These are phyloP conservation scores for Heliconius hewitsoni DNA, from an alignment of 1,140 invertebrate genomes.

Conservation along the genomic window DNA sequence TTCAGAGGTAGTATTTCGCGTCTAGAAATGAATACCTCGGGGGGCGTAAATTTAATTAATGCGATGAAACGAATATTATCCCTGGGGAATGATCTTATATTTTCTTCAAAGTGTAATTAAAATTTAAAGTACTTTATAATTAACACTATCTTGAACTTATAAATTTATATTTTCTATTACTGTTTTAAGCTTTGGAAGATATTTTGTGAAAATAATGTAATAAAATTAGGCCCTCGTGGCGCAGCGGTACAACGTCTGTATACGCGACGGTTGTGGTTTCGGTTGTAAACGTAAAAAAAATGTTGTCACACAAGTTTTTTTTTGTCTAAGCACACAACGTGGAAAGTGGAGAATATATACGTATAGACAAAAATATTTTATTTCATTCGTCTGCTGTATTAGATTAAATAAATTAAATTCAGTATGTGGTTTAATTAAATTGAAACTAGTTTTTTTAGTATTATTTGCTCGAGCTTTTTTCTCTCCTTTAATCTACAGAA, in stretches of 20 bases:
- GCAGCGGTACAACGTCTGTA: too few species aligned
- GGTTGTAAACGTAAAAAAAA: not conserved
- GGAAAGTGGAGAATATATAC: too few species aligned
- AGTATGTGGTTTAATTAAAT: too few species aligned
- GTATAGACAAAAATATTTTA: too few species aligned
- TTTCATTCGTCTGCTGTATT: too few species aligned
- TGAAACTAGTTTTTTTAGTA: too few species aligned
- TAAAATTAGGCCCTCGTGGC: too few species aligned
- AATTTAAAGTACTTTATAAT: constrained; percentile 2
- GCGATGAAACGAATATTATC: constrained; percentile 39
- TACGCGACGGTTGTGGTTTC: too few species aligned
- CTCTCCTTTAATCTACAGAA: too few species aligned
- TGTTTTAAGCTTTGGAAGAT: not conserved
- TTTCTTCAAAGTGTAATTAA: constrained; percentile 23
- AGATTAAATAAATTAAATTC: too few species aligned
- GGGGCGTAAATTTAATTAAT: constrained; percentile 49
- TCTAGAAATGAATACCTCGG: constrained; percentile 37
- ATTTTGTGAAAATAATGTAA: not conserved
- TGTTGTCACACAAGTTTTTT: too few species aligned
- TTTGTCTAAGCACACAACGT: accelerated
- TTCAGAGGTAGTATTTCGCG: not conserved
- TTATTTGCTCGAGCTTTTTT: too few species aligned
- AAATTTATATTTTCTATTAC: not conserved
- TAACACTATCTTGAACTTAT: not conserved
- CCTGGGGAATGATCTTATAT: constrained; percentile 37